Evolutionary conservation across 2,888 invertebrate species (phyloP).

Genomic region (Pheosia gnoma): DNA sequence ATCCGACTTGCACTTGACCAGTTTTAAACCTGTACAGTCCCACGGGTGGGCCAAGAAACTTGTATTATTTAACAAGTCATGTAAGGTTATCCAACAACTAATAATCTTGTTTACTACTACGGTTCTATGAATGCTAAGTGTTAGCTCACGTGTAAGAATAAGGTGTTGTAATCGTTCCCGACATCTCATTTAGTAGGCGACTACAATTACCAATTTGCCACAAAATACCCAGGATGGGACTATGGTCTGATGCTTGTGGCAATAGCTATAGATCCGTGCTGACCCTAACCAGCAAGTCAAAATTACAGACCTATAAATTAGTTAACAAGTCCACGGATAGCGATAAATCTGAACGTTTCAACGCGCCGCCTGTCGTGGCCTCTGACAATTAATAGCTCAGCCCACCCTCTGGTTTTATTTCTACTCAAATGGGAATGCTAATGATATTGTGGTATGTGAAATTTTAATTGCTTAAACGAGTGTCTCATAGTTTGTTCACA

Average conservation of each 20-base stretch:
- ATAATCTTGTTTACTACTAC: too few species aligned
- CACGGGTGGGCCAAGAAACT: too few species aligned
- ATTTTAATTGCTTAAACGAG: slow-evolving; percentile 19
- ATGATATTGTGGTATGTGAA: slow-evolving; percentile 19
- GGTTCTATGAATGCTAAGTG: too few species aligned
- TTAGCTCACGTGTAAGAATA: too few species aligned
- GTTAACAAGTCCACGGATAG: slow-evolving; percentile 5
- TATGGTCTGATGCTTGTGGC: not conserved
- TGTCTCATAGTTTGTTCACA: slow-evolving; percentile 17
- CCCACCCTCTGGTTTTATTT: slow-evolving; percentile 4
- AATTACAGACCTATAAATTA: slow-evolving; percentile 5
- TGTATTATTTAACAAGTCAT: too few species aligned
- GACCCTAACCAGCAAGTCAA: not conserved
- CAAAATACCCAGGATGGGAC: too few species aligned
- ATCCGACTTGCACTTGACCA: too few species aligned
- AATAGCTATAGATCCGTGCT: not conserved
- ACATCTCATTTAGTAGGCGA: too few species aligned
- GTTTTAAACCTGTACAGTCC: too few species aligned
- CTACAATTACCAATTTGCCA: too few species aligned
- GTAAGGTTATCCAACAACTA: too few species aligned
- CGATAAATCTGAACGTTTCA: slow-evolving; percentile 7
- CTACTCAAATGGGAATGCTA: slow-evolving; percentile 10
- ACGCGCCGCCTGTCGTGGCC: not conserved
- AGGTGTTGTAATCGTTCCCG: too few species aligned
- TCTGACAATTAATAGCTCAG: slow-evolving; percentile 7